These are phyloP conservation scores for Ciona savignyi DNA, from an alignment of 23 tunicate genomes.

Conservation along the genomic window DNA sequence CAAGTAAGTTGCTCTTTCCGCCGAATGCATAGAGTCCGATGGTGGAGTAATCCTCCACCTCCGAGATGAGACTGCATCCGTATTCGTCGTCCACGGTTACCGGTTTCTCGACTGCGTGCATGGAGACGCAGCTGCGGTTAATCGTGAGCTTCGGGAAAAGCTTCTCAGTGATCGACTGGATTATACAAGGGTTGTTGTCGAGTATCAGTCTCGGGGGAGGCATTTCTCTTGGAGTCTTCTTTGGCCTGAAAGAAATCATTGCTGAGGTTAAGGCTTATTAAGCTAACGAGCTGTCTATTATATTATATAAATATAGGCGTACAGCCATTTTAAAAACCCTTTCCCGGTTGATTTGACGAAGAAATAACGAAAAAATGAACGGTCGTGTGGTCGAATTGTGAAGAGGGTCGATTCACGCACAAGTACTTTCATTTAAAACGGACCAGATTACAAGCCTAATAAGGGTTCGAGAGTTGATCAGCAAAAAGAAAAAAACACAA, in stretches of 20 bases:
- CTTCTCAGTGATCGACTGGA: slow-evolving; percentile 74
- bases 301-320: too few relatives aligned
- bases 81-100: not conserved
- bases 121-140: slow-evolving; percentile 22
- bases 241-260: slow-evolving; percentile 46
- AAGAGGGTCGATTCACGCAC: too few relatives aligned
- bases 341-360: too few relatives aligned
- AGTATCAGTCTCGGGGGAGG: slow-evolving; percentile 45
- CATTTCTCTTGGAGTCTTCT: slow-evolving; percentile 37
- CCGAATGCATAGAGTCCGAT: slow-evolving; percentile 6
- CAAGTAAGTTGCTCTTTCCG: slow-evolving; percentile 2
- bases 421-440: too few relatives aligned
- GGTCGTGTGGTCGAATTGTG: too few relatives aligned
- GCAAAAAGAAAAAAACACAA: too few relatives aligned
- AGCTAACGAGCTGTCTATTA: too few relatives aligned
- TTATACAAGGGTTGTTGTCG: slow-evolving; percentile 83
- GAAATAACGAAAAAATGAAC: too few relatives aligned
- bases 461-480: too few relatives aligned
- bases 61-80: slow-evolving; percentile 3
- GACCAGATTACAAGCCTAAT: too few relatives aligned
- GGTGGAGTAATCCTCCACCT: not conserved
- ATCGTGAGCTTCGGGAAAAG: slow-evolving; percentile 68
- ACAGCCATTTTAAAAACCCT: too few relatives aligned
- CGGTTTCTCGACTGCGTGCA: not conserved
- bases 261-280: too few relatives aligned